These are phyloP conservation scores for Aphaenogaster ashmeadi DNA, from an alignment of 1,140 invertebrate genomes.

Conservation along the genomic window DNA sequence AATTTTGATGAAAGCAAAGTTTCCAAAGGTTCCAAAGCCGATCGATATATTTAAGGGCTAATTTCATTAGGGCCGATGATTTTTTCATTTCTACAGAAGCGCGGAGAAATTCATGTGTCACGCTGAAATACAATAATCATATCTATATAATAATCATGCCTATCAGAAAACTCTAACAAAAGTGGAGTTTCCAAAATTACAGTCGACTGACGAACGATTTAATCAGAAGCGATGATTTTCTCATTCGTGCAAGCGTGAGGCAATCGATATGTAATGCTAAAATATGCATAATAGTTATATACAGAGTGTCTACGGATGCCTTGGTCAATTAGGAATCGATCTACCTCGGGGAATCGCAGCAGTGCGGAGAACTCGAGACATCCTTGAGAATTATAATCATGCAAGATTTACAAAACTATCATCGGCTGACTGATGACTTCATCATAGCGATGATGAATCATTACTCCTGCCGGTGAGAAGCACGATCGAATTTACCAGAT, in stretches of 20 bases:
- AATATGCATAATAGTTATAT: conserved; percentile 17
- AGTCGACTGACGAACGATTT: conserved; percentile 19
- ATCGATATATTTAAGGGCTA: conserved; percentile 38
- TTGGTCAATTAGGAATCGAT: conserved; percentile 25
- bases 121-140: conserved; percentile 38
- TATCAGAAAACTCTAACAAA: conserved; percentile 35
- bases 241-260: background rate
- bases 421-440: conserved; percentile 28
- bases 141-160: conserved; percentile 45
- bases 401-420: conserved; percentile 34
- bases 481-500: background rate
- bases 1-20: conserved; percentile 44
- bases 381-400: background rate
- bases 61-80: conserved; percentile 41
- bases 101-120: conserved; percentile 8
- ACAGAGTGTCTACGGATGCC: background rate
- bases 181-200: conserved; percentile 29
- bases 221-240: conserved; percentile 48
- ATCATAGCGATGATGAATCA: conserved; percentile 20
- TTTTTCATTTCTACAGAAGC: conserved; percentile 43
- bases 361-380: background rate
- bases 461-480: background rate
- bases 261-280: conserved; percentile 3
- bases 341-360: background rate
- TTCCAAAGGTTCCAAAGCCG: conserved; percentile 13